Percentiles rank a stretch among this genome's conserved stretches.
Conservation (phyloP, 2,888 invertebrate genomes). For the Drosophila anomalata region DNA sequence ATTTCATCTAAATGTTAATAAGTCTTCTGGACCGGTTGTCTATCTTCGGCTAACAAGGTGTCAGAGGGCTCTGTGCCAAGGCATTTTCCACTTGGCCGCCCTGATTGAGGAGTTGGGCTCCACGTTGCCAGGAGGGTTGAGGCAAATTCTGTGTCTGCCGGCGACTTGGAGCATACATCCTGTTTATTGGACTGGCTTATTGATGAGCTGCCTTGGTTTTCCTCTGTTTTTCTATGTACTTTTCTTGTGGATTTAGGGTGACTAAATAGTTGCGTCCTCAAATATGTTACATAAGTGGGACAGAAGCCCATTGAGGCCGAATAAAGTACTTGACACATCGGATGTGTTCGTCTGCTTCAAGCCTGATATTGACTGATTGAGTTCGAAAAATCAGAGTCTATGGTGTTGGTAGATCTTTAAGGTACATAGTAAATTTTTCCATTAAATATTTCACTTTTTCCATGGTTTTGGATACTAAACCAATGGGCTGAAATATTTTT, state of each 20-base stretch:
- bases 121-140: slow-evolving; percentile 19
- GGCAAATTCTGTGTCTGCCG: slow-evolving; percentile 55
- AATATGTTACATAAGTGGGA: slow-evolving; percentile 44
- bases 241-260: slow-evolving; percentile 61
- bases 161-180: slow-evolving; percentile 64
- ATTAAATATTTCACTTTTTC: background rate
- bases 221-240: slow-evolving; percentile 31
- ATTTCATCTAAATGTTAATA: slow-evolving; percentile 78
- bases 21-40: slow-evolving; percentile 52
- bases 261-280: slow-evolving; percentile 63
- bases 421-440: background rate
- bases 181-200: slow-evolving; percentile 76
- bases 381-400: slow-evolving; percentile 22
- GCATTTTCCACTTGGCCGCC: slow-evolving; percentile 76
- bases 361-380: slow-evolving; percentile 65
- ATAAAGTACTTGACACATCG: slow-evolving; percentile 53
- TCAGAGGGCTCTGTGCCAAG: slow-evolving; percentile 66
- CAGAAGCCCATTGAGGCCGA: slow-evolving; percentile 29
- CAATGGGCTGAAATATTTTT: slow-evolving; percentile 4
- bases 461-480: slow-evolving; percentile 1
- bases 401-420: background rate
- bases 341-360: slow-evolving; percentile 37
- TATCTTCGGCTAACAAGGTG: slow-evolving; percentile 63
- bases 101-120: slow-evolving; percentile 68
- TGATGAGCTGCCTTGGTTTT: slow-evolving; percentile 56